Conservation (phyloP, 2,888 invertebrate genomes). For the Polia nebulosa region DNA sequence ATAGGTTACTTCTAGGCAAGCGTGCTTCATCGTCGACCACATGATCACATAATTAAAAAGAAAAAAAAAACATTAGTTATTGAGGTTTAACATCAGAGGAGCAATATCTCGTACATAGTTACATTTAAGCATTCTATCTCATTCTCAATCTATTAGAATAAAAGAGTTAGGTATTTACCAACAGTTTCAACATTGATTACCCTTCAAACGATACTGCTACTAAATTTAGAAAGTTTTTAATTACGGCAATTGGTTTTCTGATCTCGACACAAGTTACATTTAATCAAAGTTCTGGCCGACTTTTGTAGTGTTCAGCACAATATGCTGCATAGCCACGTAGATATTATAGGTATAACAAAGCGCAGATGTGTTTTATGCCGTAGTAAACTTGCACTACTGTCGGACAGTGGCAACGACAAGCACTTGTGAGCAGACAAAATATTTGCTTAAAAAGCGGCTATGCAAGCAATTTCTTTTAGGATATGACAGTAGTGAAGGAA, state of each 20-base stretch:
- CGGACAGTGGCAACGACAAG: constrained; percentile 20
- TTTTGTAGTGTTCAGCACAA: constrained; percentile 27
- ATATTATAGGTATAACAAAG: constrained; percentile 37
- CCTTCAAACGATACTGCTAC: neutral
- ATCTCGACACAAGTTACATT: neutral
- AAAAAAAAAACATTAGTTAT: too few species aligned
- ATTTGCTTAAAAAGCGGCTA: constrained; percentile 13
- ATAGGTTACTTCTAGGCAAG: too few species aligned
- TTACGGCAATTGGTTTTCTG: neutral
- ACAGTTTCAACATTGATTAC: neutral
- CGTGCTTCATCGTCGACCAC: too few species aligned
- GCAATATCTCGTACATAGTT: too few species aligned
- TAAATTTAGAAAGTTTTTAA: neutral
- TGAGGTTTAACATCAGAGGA: too few species aligned
- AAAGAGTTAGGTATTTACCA: too few species aligned
- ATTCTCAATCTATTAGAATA: neutral
- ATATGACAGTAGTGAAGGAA: neutral
- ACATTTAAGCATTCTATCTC: neutral
- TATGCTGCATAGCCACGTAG: constrained; percentile 23
- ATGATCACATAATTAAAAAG: too few species aligned
- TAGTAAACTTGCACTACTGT: constrained; percentile 43
- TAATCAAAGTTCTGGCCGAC: constrained; percentile 5
- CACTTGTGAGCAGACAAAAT: constrained; percentile 36
- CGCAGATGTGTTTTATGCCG: constrained; percentile 57
- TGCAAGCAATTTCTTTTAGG: neutral